phyloP scores from a whole-genome alignment of 1,140 invertebrate species.

The Drosophila sucinea region DNA sequence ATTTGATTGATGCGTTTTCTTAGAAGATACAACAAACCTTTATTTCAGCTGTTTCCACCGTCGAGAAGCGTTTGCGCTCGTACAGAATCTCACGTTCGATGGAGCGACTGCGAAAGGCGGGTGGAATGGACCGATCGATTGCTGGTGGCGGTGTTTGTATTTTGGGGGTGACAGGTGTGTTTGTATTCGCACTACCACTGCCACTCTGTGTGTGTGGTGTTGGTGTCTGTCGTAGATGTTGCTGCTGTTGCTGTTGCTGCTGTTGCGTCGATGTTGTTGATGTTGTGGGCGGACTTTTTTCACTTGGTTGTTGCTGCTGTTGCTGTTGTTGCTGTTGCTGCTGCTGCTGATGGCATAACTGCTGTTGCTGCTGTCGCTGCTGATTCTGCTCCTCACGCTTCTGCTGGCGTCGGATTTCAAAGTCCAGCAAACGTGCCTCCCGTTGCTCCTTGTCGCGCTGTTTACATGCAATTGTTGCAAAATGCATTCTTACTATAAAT shows the following conservation, averaged over 20 bases:
- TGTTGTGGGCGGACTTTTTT: constrained; percentile 53
- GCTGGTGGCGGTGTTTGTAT: constrained; percentile 67
- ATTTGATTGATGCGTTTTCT: not conserved
- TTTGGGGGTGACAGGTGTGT: constrained; percentile 72
- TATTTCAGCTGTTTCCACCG: constrained; percentile 69
- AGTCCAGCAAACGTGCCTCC: constrained; percentile 82
- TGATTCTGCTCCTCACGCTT: constrained; percentile 82
- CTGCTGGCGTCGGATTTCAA: constrained; percentile 82
- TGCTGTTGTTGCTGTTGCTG: constrained; percentile 22
- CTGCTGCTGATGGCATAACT: constrained; percentile 59
- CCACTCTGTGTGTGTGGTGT: constrained; percentile 36
- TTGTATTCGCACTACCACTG: constrained; percentile 49
- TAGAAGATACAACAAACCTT: constrained; percentile 58
- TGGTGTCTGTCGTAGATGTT: constrained; percentile 50
- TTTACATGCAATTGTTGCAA: constrained; percentile 82
- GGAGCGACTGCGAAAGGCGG: constrained; percentile 79
- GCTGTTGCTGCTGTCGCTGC: constrained; percentile 77
- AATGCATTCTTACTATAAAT: constrained; percentile 78
- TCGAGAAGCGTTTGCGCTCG: constrained; percentile 76
- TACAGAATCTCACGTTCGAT: constrained; percentile 76
- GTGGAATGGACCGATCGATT: constrained; percentile 70
- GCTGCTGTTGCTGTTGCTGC: constrained; percentile 43
- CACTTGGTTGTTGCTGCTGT: constrained; percentile 53
- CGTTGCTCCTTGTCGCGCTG: constrained; percentile 82
- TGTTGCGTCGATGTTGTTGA: constrained; percentile 29